These are phyloP conservation scores for Drosophila varians DNA, from an alignment of 1,140 invertebrate genomes.

Conservation along the genomic window DNA sequence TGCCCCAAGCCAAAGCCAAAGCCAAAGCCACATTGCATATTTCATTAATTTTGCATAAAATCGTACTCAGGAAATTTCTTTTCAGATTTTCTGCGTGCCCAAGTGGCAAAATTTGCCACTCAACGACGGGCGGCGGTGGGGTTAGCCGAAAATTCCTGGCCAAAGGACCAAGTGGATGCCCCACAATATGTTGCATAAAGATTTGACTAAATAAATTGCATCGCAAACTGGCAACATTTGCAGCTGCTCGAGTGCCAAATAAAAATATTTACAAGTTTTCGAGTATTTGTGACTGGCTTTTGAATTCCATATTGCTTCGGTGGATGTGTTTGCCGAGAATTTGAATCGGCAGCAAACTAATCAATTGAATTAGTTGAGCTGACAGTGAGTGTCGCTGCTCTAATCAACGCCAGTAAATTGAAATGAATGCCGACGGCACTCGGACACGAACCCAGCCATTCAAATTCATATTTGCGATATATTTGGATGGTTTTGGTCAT, in stretches of 20 bases:
- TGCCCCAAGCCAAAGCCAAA: not conserved
- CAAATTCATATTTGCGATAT: too few relatives aligned
- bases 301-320: constrained; percentile 13
- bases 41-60: constrained; percentile 76
- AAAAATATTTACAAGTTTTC: constrained; percentile 28
- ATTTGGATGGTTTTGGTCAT: not conserved
- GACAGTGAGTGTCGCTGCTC: constrained; percentile 19
- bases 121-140: not conserved
- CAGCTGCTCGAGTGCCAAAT: constrained; percentile 35
- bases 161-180: not conserved
- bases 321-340: constrained; percentile 11
- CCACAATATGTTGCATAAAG: constrained; percentile 15
- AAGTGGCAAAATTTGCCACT: constrained; percentile 64
- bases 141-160: constrained; percentile 6
- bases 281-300: constrained; percentile 4
- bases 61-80: constrained; percentile 45
- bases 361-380: constrained; percentile 68
- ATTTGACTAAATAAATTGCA: constrained; percentile 57
- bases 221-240: not conserved
- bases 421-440: constrained; percentile 44
- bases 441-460: constrained; percentile 29
- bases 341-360: constrained; percentile 49
- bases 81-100: constrained; percentile 68
- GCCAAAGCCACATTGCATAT: constrained; percentile 48
- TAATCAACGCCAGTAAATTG: constrained; percentile 53